Base-by-base conservation (phyloP, 2,113 vertebrate species). In the Tiliqua scincoides region DNA sequence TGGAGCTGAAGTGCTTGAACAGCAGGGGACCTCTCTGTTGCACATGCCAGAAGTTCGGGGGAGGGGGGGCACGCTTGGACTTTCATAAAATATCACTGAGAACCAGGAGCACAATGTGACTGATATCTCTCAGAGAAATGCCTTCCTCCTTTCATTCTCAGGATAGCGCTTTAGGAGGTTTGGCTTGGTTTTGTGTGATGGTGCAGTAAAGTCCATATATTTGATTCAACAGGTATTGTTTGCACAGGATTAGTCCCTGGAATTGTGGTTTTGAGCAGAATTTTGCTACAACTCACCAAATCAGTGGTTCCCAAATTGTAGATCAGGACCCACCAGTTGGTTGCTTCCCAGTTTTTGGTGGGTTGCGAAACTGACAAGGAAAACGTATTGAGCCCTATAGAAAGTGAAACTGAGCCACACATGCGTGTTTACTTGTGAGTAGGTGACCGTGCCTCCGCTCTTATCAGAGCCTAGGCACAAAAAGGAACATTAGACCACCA, bases 61-160 rank as follows among this genome's bases (percentile, higher is more conserved):
- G n/a, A 59, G 73, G 73, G 79, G 84, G 20, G 43, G 43, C 37
- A 40, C 0, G 48, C 54, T 81, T 4, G 32, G 4, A 20, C n/a
- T 65, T 48, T 77, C 14, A 88, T 27, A 54, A 72, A 72, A 79
- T 85, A 67, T 48, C 59, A 43, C 27, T n/a, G 63, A 85, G 35
- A 85, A 71, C 35, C 35, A 71, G 65, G 52, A 21, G 40, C 15
- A 37, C 6, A 32, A 25, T 48, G 18, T 84, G 71, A n/a, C 40
- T 75, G 52, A 84, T 52, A 20, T 68, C 32, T 71, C 43, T 67
- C 32, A 35, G 14, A 84, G 25, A 15, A 4, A n/a, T 65, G 67
- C 15, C 62, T 77, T 76, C 12, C 21, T 62, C 10, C 70, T 84
- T 48, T 63, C 37, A 84, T 37, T 71, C n/a, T 20, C 70, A 30